These are phyloP conservation scores for Notarius quadriscutis DNA, from an alignment of 2,113 vertebrate genomes.

Conservation along the genomic window DNA sequence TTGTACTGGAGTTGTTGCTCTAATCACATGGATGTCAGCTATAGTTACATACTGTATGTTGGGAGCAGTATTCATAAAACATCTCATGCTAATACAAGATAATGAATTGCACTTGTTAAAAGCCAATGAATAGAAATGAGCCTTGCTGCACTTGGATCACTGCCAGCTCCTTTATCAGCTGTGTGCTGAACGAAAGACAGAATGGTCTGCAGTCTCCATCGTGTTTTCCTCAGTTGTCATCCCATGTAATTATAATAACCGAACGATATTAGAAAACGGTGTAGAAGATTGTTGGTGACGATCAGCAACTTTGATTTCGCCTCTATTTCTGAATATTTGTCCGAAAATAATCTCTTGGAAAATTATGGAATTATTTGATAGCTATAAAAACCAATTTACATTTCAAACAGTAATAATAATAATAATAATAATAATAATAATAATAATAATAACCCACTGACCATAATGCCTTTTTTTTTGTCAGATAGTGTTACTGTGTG, in stretches of 20 bases:
- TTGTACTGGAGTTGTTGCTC: not conserved
- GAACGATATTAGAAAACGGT: constrained; percentile 19
- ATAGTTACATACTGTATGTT: not conserved
- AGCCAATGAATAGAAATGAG: not conserved
- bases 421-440: constrained; percentile 39
- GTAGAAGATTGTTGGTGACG: not conserved
- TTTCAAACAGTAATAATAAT: constrained; percentile 3
- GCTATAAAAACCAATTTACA: constrained; percentile 33
- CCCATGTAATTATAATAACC: not conserved
- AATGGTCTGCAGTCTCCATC: not conserved
- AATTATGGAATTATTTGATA: constrained; percentile 34
- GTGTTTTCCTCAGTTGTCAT: not conserved
- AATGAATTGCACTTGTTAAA: not conserved
- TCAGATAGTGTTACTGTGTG: constrained; percentile 1
- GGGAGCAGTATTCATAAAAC: not conserved
- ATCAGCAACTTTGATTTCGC: constrained; percentile 18
- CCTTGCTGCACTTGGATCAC: not conserved
- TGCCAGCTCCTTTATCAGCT: not conserved
- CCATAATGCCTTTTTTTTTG: constrained; percentile 11
- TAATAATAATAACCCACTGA: constrained; percentile 16
- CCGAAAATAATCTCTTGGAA: constrained; percentile 20
- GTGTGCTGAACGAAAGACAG: not conserved
- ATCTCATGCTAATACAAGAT: not conserved
- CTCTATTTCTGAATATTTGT: not conserved
- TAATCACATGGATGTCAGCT: not conserved